A percentile compares a stretch with the other conserved stretches of the same genome.
Conservation (phyloP, 2,888 invertebrate genomes). For the Invenusta paracnida region DNA sequence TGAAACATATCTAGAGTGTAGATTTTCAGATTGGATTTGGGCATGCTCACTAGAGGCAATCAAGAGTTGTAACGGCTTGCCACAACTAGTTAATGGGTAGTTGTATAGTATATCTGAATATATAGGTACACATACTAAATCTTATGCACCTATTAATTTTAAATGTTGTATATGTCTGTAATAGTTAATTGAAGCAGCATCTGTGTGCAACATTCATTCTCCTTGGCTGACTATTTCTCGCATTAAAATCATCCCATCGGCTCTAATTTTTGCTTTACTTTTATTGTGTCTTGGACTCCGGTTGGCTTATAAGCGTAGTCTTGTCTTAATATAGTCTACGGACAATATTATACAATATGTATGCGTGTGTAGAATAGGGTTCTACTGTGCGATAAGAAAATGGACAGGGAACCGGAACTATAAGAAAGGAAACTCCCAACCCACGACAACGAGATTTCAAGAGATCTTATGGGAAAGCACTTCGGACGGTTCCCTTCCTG, state of each 20-base stretch:
- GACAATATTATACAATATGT: not conserved
- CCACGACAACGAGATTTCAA: not conserved
- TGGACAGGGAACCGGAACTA: constrained; percentile 5
- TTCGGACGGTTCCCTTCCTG: constrained; percentile 11
- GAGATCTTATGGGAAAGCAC: not conserved
- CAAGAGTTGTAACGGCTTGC: not conserved
- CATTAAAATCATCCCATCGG: not conserved
- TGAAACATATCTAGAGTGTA: too few species aligned
- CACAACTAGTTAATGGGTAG: not conserved
- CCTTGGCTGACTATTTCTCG: not conserved
- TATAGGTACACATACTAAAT: too few species aligned
- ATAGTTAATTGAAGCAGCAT: not conserved
- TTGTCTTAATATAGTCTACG: too few species aligned
- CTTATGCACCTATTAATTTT: too few species aligned
- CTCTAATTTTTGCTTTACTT: too few species aligned
- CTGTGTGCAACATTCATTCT: not conserved
- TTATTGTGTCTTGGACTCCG: too few species aligned
- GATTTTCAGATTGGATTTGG: too few species aligned
- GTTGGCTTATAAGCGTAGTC: too few species aligned
- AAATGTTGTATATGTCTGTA: too few species aligned
- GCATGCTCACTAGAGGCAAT: too few species aligned
- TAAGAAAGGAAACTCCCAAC: constrained; percentile 4
- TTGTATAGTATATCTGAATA: not conserved
- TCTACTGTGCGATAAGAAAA: constrained; percentile 6
- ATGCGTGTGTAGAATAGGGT: not conserved